Conservation (phyloP, 92 coral and sea anemone species). For the Heteractis magnifica region DNA sequence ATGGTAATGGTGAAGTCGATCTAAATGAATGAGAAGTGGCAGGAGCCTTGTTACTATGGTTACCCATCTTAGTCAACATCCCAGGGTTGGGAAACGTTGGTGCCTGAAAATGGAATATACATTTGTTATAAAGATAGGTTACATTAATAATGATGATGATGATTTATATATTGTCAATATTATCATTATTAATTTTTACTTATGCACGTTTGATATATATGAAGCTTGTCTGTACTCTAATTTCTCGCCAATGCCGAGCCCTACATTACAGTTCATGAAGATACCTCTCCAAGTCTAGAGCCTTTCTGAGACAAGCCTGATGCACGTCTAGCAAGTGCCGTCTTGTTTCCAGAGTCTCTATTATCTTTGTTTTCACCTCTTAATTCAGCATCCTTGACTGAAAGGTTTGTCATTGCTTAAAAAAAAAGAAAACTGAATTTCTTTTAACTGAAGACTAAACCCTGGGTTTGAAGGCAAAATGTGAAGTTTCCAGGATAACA, state of each 20-base stretch:
- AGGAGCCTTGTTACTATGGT: constrained; percentile 21
- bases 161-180: too few relatives aligned
- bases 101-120: constrained; percentile 17
- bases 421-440: not conserved
- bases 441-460: not conserved
- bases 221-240: too few relatives aligned
- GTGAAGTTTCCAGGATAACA: too few relatives aligned
- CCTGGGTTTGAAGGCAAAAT: not conserved
- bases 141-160: too few relatives aligned
- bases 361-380: constrained; percentile 19
- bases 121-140: too few relatives aligned
- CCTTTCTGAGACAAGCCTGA: constrained; percentile 41
- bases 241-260: too few relatives aligned
- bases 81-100: constrained; percentile 65
- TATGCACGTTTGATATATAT: too few relatives aligned
- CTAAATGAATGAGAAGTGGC: constrained; percentile 28
- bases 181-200: not conserved
- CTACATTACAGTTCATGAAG: too few relatives aligned
- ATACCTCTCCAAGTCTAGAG: constrained; percentile 58
- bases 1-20: constrained; percentile 68
- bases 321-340: constrained; percentile 63
- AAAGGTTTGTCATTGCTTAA: constrained; percentile 40
- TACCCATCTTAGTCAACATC: constrained; percentile 46
- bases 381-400: constrained; percentile 39
- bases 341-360: constrained; percentile 35